Evolutionary conservation across 2,113 vertebrate genomes (phyloP).

Genomic region (Leiothrix lutea): DNA sequence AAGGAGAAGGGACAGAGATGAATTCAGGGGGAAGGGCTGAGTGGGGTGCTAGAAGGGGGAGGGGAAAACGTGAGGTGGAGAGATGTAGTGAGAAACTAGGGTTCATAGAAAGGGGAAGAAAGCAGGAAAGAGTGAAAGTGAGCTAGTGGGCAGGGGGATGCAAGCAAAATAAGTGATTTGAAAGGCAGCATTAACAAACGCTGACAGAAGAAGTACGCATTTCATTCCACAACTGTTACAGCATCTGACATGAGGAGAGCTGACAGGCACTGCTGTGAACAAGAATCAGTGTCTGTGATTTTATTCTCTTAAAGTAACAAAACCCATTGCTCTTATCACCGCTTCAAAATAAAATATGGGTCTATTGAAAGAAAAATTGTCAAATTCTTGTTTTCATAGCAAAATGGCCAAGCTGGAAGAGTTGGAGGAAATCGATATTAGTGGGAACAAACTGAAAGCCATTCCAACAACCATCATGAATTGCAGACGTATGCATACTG

Average conservation of each 20-base stretch:
- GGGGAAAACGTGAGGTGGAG: neutral
- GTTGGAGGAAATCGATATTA: conserved; percentile 94
- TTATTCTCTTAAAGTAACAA: neutral
- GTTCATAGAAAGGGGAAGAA: neutral
- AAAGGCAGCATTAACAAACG: neutral
- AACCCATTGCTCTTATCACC: neutral
- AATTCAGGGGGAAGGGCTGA: neutral
- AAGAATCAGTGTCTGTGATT: neutral
- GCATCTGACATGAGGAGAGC: neutral
- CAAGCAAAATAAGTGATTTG: neutral
- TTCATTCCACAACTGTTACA: neutral
- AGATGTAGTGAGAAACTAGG: neutral
- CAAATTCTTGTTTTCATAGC: conserved; percentile 68
- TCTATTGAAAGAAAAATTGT: neutral
- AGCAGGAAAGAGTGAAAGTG: neutral
- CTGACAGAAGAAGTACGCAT: neutral
- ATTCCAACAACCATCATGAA: conserved; percentile 95
- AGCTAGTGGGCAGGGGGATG: neutral
- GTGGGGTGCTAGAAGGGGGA: neutral
- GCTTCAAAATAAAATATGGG: neutral
- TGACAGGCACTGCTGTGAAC: neutral
- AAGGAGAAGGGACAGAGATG: neutral
- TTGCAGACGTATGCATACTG: conserved; percentile 92
- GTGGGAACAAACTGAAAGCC: conserved; percentile 96
- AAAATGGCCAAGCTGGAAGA: conserved; percentile 99